Base-by-base conservation (phyloP, 2,113 vertebrate species). In the Asarcornis scutulata region DNA sequence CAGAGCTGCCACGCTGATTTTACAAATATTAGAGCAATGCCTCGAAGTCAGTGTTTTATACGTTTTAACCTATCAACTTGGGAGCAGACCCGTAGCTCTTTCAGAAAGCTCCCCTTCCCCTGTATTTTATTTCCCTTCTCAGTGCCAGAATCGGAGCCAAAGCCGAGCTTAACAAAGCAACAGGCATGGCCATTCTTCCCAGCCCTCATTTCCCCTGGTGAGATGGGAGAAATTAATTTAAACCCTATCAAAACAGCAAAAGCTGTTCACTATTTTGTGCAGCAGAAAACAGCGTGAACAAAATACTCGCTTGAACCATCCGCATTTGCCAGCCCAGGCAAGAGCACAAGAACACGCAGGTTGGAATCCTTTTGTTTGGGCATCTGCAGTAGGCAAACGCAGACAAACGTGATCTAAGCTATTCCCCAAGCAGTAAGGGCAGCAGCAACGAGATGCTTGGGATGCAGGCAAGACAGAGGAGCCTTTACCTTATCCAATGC, bases 1-100 rank as follows among this genome's bases (percentile, higher is more conserved):
- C 27, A 80, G 95, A 93, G 95, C 92, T 93, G 95, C 96, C 96
- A 94, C 20, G 90, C 92, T 94, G 96, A 48, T 96, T 89, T 76
- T 55, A 94, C 88, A 91, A 95, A 96, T 71, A 50, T 46, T 59
- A 94, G 73, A 95, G 94, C 93, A 86, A 11, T 71, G 76, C 63
- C 88, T 93, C 42, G 8, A 91, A 91, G 80, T 34, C 59, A 2
- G 68, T 59, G 82, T 42, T 89, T 93, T 96, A 90, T 94, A 29
- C 1, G 1, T 83, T 82, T 76, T 72, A 95, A 92, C 89, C 83
- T 89, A 88, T 92, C 94, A 40, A 81, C 88, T 82, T 38, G 40
- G 85, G 85, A 88, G 88, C 82, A 91, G 88, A 79, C 86, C 80
- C 80, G 76, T 26, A 67, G 88, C 88, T 85, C 74, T 93, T 94